Conservation (phyloP, 1,140 invertebrate species). For the Temnothorax nylanderi region DNA sequence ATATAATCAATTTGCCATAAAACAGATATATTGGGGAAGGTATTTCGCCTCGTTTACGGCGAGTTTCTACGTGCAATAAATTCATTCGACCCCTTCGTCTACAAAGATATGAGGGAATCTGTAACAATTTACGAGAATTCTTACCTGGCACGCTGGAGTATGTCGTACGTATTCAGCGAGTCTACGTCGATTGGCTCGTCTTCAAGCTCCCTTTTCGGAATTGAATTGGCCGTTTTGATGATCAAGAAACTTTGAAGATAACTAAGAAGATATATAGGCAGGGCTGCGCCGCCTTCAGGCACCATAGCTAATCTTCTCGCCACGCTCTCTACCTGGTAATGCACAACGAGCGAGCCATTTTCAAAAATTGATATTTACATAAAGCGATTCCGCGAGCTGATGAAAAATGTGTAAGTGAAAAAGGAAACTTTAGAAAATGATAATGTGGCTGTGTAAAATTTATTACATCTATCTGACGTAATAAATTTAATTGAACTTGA, state of each 20-base stretch:
- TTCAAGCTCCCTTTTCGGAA: conserved; percentile 89
- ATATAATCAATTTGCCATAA: neutral
- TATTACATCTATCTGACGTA: neutral
- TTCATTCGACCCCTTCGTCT: neutral
- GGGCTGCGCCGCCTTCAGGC: conserved; percentile 91
- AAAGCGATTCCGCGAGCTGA: neutral
- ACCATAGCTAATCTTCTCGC: conserved; percentile 93
- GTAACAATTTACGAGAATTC: conserved; percentile 43
- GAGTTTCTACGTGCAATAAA: neutral
- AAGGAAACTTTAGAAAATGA: neutral
- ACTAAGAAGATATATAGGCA: conserved; percentile 94
- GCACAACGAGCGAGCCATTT: conserved; percentile 17
- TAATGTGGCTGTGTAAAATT: neutral
- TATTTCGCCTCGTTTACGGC: neutral
- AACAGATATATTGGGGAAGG: neutral
- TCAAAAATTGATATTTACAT: conserved; percentile 15
- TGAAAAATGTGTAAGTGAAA: neutral
- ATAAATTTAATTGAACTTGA: neutral
- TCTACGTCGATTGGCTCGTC: conserved; percentile 90
- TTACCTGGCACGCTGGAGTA: conserved; percentile 94
- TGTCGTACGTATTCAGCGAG: conserved; percentile 93
- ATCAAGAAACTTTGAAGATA: conserved; percentile 93
- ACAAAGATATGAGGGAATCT: neutral
- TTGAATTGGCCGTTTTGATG: conserved; percentile 88
- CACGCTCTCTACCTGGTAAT: conserved; percentile 88